phyloP scores from a whole-genome alignment of 2,113 vertebrate species.

The Channa maculata region DNA sequence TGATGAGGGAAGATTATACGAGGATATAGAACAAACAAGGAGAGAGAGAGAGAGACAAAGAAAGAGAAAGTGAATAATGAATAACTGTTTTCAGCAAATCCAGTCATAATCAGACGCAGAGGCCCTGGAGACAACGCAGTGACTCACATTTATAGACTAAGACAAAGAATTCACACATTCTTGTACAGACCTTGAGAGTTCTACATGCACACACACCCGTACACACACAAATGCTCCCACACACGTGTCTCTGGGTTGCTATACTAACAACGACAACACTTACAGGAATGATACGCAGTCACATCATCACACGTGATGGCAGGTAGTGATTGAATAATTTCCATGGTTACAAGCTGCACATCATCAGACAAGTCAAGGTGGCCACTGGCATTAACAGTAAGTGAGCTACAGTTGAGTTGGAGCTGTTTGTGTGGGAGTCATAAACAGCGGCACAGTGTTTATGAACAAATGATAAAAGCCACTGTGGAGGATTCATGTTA shows the following conservation, averaged over 20 bases:
- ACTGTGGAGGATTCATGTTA: no score
- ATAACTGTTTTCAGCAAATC: constrained; percentile 34
- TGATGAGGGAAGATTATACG: constrained; percentile 16
- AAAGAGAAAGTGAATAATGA: constrained; percentile 11
- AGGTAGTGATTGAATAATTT: constrained; percentile 12
- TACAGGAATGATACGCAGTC: constrained; percentile 1
- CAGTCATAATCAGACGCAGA: constrained; percentile 8
- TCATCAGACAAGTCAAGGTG: constrained; percentile 19
- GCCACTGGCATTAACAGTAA: not conserved
- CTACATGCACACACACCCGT: not conserved
- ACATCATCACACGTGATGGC: not conserved
- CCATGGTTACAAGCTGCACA: constrained; percentile 38
- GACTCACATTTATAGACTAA: constrained; percentile 45
- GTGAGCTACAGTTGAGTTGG: not conserved
- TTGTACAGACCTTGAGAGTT: constrained; percentile 12
- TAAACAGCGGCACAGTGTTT: no score
- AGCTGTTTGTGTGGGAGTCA: not conserved
- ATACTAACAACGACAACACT: constrained; percentile 7
- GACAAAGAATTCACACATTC: constrained; percentile 17
- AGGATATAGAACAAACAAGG: constrained; percentile 10
- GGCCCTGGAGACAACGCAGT: constrained; percentile 38
- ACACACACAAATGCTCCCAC: constrained; percentile 9
- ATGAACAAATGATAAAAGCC: no score
- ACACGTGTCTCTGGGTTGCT: not conserved
- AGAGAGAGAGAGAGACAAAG: not conserved